phyloP scores from a whole-genome alignment of 2,888 invertebrate species.

The Dynastes maya region DNA sequence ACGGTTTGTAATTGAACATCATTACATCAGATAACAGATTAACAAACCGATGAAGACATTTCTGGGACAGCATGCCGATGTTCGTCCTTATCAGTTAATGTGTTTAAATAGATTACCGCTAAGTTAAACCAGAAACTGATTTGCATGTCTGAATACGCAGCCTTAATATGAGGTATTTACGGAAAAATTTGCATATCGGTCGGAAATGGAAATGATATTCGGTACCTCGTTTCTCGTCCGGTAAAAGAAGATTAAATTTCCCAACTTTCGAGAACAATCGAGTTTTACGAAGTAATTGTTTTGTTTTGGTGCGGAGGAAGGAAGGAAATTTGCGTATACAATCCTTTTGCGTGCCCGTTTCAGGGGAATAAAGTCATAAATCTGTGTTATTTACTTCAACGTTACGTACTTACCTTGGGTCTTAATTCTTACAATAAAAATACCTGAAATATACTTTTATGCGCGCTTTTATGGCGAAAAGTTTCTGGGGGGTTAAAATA shows the following conservation, averaged over 20 bases:
- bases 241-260: not conserved
- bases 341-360: no score
- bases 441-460: no score
- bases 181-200: conserved; percentile 23
- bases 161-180: conserved; percentile 30
- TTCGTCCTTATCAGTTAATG: conserved; percentile 4
- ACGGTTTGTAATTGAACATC: no score
- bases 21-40: no score
- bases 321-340: not conserved
- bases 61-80: not conserved
- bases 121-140: conserved; percentile 23
- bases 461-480: no score
- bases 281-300: not conserved
- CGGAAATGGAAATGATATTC: not conserved
- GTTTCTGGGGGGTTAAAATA: no score
- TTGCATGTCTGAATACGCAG: conserved; percentile 34
- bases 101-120: conserved; percentile 26
- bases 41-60: not conserved
- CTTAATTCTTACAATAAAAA: no score
- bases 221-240: not conserved
- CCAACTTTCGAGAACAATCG: not conserved
- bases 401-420: no score
- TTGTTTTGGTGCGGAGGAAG: not conserved
- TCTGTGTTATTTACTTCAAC: no score
- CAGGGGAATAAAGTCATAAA: no score